Evolutionary conservation across 2,888 invertebrate species (phyloP).

Genomic region (Clanis bilineata): DNA sequence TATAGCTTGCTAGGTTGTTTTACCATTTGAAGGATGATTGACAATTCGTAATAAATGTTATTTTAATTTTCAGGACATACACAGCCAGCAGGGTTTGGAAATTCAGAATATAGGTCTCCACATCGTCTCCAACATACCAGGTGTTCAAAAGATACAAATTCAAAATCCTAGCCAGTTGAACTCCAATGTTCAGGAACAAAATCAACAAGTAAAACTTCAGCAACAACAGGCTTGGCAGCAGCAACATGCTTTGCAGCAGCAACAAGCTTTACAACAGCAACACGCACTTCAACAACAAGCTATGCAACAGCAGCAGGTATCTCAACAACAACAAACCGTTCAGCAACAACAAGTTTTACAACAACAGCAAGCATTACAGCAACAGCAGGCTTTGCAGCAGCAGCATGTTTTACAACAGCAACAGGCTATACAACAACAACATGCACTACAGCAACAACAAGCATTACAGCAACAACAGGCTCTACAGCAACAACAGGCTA

Average conservation of each 20-base stretch:
- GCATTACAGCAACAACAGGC: conserved; percentile 7
- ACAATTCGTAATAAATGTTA: not conserved
- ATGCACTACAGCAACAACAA: not conserved
- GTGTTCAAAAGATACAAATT: not conserved
- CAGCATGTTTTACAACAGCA: conserved; percentile 1
- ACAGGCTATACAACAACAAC: not conserved
- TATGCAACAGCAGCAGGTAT: not conserved
- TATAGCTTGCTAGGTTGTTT: no score
- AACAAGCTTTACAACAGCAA: conserved; percentile 14
- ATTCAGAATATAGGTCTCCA: conserved; percentile 35
- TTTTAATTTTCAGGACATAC: conserved; percentile 36
- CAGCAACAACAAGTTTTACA: conserved; percentile 11
- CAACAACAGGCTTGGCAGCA: not conserved
- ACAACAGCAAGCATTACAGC: conserved; percentile 14
- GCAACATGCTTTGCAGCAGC: conserved; percentile 4
- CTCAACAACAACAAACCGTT: not conserved
- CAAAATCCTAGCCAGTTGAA: not conserved
- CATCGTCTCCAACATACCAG: conserved; percentile 24
- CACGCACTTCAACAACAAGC: conserved; percentile 12
- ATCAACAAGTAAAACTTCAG: conserved; percentile 24
- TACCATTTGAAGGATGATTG: no score
- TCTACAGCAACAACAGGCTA: not conserved
- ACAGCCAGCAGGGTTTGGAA: conserved; percentile 37
- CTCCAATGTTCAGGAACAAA: conserved; percentile 24
- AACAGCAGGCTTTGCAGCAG: conserved; percentile 11